Evolutionary conservation across 2,888 invertebrate genomes (phyloP).

Genomic region (Phasia obesa): DNA sequence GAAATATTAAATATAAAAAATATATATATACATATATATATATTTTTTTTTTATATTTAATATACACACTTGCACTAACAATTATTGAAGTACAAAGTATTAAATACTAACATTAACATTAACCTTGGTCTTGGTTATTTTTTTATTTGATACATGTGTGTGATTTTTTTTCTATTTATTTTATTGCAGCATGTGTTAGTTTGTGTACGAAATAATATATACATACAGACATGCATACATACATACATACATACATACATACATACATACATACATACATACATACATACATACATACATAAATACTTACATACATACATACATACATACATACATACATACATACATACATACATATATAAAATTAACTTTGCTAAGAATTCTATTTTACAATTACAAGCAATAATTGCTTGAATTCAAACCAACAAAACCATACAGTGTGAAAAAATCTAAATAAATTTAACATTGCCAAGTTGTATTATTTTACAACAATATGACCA

Average conservation of each 20-base stretch:
- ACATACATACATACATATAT: neutral
- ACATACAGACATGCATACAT: too few species aligned
- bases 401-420: conserved; percentile 29
- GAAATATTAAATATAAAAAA: conserved; percentile 45
- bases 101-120: conserved; percentile 65
- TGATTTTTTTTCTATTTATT: neutral
- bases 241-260: too few species aligned
- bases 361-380: conserved; percentile 59
- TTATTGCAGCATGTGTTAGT: conserved; percentile 3
- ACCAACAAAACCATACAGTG: conserved; percentile 42
- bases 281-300: too few species aligned
- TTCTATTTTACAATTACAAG: conserved; percentile 57
- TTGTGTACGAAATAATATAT: neutral
- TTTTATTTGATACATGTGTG: conserved; percentile 32
- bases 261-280: too few species aligned
- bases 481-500: conserved; percentile 47
- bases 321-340: too few species aligned
- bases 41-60: conserved; percentile 38
- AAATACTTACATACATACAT: too few species aligned
- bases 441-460: conserved; percentile 38
- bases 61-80: neutral
- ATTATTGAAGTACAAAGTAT: neutral
- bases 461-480: conserved; percentile 63
- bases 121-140: conserved; percentile 69
- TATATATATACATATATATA: too few species aligned